These are phyloP conservation scores for Cantharis rustica DNA, from an alignment of 2,888 invertebrate species.

Conservation along the genomic window DNA sequence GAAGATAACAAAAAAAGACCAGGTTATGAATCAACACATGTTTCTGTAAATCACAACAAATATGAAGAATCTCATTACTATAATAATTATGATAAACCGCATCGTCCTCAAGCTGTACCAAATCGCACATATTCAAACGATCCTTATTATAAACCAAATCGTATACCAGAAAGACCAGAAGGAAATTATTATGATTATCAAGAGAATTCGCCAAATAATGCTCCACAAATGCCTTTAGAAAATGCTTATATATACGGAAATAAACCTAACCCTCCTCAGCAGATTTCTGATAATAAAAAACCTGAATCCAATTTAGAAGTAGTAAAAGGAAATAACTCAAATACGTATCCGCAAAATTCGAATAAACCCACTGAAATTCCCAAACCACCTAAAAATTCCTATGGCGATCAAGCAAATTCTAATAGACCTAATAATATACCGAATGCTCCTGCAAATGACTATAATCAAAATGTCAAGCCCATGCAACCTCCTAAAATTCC, in stretches of 20 bases:
- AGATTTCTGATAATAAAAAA: not conserved
- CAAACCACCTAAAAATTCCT: not conserved
- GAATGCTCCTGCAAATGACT: not conserved
- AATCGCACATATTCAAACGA: not conserved
- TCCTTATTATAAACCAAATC: not conserved
- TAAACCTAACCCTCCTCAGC: not conserved
- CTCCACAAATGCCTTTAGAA: not conserved
- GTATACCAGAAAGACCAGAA: not conserved
- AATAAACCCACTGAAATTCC: not conserved
- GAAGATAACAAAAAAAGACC: not conserved
- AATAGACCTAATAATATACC: not conserved
- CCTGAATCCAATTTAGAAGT: not conserved
- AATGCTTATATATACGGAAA: not conserved
- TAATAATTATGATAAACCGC: slow-evolving; percentile 5
- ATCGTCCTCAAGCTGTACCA: slow-evolving; percentile 4
- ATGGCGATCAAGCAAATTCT: not conserved
- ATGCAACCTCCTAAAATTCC: not conserved
- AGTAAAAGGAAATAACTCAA: not conserved
- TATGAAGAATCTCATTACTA: not conserved
- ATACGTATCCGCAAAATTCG: not conserved
- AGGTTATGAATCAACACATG: not conserved
- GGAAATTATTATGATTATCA: not conserved
- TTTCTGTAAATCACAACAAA: not conserved
- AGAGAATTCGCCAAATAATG: not conserved
- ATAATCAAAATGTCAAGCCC: not conserved